phyloP scores from a whole-genome alignment of 2,888 invertebrate species.

The Boloria selene region DNA sequence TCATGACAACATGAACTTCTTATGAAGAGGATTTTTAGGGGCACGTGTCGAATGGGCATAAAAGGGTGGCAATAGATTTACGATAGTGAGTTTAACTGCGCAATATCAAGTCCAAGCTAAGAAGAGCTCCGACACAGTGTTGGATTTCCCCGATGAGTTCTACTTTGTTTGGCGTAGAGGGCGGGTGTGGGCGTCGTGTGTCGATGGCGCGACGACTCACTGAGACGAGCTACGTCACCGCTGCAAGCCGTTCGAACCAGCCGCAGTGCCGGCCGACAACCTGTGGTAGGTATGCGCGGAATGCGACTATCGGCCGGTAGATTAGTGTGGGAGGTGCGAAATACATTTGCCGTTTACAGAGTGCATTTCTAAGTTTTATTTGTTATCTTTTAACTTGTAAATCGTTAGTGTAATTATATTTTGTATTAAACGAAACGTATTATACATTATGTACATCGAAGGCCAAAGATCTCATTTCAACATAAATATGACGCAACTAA shows the following conservation, averaged over 20 bases:
- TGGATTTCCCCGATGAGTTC: conserved; percentile 44
- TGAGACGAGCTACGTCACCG: conserved; percentile 61
- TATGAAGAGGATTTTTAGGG: conserved; percentile 4
- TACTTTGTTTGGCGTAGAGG: conserved; percentile 32
- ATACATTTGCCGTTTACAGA: conserved; percentile 53
- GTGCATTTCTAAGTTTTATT: conserved; percentile 54
- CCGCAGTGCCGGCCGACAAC: conserved; percentile 71
- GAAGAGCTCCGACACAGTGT: conserved; percentile 45
- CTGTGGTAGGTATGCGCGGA: conserved; percentile 72
- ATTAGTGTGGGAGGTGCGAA: conserved; percentile 72
- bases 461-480: conserved; percentile 32
- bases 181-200: conserved; percentile 27
- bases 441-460: conserved; percentile 4
- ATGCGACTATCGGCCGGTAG: conserved; percentile 71
- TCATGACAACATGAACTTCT: neutral
- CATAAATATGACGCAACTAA: conserved; percentile 30
- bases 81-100: conserved; percentile 47
- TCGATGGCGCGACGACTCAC: conserved; percentile 40
- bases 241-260: conserved; percentile 69
- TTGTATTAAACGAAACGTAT: neutral
- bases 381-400: neutral
- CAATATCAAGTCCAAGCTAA: conserved; percentile 50
- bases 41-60: conserved; percentile 17
- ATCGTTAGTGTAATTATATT: neutral
- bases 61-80: conserved; percentile 17